phyloP scores from a whole-genome alignment of 2,113 vertebrate species.

The Nestor notabilis region DNA sequence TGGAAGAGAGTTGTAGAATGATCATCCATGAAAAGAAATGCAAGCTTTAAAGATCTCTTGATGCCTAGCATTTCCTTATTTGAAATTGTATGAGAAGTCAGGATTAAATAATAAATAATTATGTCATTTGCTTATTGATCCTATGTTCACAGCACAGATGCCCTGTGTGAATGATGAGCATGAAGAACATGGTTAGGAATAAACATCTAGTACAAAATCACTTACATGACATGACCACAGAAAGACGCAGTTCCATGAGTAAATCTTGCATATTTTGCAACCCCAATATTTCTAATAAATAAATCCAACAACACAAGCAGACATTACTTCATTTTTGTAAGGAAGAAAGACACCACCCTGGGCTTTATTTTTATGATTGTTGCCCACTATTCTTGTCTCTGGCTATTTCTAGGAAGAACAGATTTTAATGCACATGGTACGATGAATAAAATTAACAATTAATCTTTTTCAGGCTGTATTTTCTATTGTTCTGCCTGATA shows the following conservation, averaged over 20 bases:
- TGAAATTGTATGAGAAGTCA: background rate
- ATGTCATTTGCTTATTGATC: background rate
- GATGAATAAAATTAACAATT: background rate
- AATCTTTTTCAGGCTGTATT: background rate
- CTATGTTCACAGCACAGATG: background rate
- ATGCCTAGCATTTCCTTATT: background rate
- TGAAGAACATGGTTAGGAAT: background rate
- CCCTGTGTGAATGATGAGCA: background rate
- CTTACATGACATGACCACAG: background rate
- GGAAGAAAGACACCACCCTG: background rate
- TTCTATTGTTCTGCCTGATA: background rate
- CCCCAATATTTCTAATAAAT: background rate
- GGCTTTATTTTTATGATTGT: background rate
- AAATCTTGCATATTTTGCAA: background rate
- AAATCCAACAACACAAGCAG: background rate
- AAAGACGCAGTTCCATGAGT: background rate
- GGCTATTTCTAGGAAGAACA: background rate
- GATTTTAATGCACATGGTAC: background rate
- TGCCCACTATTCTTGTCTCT: background rate
- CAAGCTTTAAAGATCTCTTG: background rate
- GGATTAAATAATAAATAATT: background rate
- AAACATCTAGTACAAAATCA: background rate
- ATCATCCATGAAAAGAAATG: background rate
- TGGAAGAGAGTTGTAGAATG: background rate
- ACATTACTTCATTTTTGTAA: background rate